A percentile compares a stretch with the other conserved stretches of the same genome.
These are phyloP conservation scores for Pelodytes ibericus DNA, from an alignment of 2,797 vertebrate genomes.

Conservation along the genomic window DNA sequence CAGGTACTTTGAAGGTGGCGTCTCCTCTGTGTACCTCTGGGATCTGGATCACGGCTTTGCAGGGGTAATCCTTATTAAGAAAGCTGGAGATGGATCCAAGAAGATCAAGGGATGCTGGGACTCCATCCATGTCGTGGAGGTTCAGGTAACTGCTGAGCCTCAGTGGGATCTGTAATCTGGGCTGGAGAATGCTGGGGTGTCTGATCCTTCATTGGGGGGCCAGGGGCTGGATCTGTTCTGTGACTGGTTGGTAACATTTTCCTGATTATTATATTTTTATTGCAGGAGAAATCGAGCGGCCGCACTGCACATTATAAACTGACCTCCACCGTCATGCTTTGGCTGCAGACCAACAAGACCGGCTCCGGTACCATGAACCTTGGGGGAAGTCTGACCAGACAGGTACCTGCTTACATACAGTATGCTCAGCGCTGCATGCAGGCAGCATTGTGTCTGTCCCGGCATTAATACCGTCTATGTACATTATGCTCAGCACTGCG, in stretches of 20 bases:
- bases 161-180: too few species aligned
- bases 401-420: too few species aligned
- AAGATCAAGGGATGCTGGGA: slow-evolving; percentile 99
- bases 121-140: slow-evolving; percentile 99
- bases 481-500: too few species aligned
- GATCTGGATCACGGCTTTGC: slow-evolving; percentile 98
- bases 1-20: slow-evolving; percentile 98
- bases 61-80: slow-evolving; percentile 98
- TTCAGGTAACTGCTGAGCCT: slow-evolving; percentile 81
- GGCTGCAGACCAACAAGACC: slow-evolving; percentile 97
- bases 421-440: too few species aligned
- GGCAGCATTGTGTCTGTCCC: too few species aligned
- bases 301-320: slow-evolving; percentile 98
- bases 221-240: neutral
- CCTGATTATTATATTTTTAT: neutral
- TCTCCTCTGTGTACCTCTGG: slow-evolving; percentile 99
- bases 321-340: slow-evolving; percentile 98
- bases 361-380: slow-evolving; percentile 98
- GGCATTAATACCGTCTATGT: too few species aligned
- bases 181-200: too few species aligned
- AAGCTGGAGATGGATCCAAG: slow-evolving; percentile 98
- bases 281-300: slow-evolving; percentile 95
- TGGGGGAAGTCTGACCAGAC: slow-evolving; percentile 96
- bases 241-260: neutral
- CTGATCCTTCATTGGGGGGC: too few species aligned